Base-by-base conservation (phyloP, 2,113 vertebrate genomes). In the Clinocottus analis region DNA sequence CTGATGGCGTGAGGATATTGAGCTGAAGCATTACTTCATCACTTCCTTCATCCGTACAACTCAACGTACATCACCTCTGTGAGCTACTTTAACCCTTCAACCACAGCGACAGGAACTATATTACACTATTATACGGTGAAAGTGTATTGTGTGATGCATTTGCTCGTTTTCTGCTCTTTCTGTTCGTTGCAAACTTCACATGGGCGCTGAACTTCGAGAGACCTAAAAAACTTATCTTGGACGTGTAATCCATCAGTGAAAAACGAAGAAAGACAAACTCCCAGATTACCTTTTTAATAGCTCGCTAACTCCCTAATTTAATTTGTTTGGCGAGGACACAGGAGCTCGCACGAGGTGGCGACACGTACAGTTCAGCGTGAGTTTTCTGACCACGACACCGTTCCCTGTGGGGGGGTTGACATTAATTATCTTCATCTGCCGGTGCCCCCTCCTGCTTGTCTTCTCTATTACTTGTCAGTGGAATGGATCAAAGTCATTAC, bases 401-500 rank as follows among this genome's bases (percentile, higher is more conserved):
- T 85, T 83, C 86, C 80, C 75, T 56, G n/a, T n/a, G 12, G 23
- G 14, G 29, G 23, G 64, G 23, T 25, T 31, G 27, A 79, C 77
- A 87, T 90, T 90, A 90, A 90, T 90, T 86, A 90, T 77, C 35
- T 74, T 84, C 78, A 72, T 84, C 63, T 58, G 78, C 70, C 82
- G 60, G 56, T 33, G 64, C 76, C 80, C 56, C 66, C 63, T 75
- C 29, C 79, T 75, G 88, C 79, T 86, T 69, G 81, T 73, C 76
- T 78, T 83, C 73, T 87, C 78, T 77, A 77, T 73, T 70, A 72
- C 80, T 55, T 61, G 85, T 90, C 84, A 77, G 77, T 33, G 72
- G 55, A 88, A 90, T 78, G 69, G 90, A 83, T 88, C 71, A 80
- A 88, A 83, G 84, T 77, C 83, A 90, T 91, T 92, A 88, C 39